Base-by-base conservation (phyloP, 1,140 invertebrate species). In the Musca vetustissima region DNA sequence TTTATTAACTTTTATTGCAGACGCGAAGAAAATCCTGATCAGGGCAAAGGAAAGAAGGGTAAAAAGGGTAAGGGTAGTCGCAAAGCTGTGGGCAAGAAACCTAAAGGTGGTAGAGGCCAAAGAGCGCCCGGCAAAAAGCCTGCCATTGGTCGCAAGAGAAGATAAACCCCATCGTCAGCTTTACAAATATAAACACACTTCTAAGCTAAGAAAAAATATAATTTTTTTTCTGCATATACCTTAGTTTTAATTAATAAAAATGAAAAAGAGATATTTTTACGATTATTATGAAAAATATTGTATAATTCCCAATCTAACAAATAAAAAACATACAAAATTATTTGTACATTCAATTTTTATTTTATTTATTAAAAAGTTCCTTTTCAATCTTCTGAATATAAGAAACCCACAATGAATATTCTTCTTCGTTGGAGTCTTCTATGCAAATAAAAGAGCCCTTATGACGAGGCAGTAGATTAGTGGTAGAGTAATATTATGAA, bases 41-140 rank as follows among this genome's bases (percentile, higher is more conserved):
- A 86, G 83, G 73, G 69, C 13, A 84, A 25, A 83, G 68, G 32
- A 19, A 67, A 57, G 55, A 65, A 69, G 43, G 50, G 85, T 72
- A 69, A 78, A 59, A 79, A 82, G 66, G 84, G 76, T 75, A 74
- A 81, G 77, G 69, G 85, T 84, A 77, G 83, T 81, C 70, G 75
- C 82, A 71, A 84, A 80, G 73, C 80, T 72, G 28, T 85, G 82
- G 72, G 84, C 32, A 84, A 83, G 69, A 83, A 83, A 76, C 88
- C 89, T 1, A 88, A 89, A 75, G 88, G 78, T 50, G 88, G 88
- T 17, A 88, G 85, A 73, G 89, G 88, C 11, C 85, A 89, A 72
- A 83, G 87, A 59, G 87, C 89, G 80, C 85, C 87, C 1, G 78
- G 75, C 22, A 86, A 84, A 68, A 88, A 86, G 73, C 86, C 86